Percentiles rank a stretch among this genome's conserved stretches.
Evolutionary conservation across 2,797 vertebrate genomes (phyloP).

Genomic region (Apogon talboti): DNA sequence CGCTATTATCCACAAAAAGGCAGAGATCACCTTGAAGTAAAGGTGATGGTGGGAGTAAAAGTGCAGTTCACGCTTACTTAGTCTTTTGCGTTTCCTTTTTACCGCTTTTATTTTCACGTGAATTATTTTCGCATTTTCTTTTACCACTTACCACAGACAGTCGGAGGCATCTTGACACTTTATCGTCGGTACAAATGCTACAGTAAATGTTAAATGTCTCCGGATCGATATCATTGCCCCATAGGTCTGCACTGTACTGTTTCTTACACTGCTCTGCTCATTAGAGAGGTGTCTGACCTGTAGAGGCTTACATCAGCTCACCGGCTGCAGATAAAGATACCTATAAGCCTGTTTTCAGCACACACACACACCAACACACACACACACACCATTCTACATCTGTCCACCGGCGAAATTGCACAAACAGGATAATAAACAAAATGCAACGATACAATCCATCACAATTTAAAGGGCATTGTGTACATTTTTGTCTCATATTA

Average conservation of each 20-base stretch:
- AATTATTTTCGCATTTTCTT: constrained; percentile 22
- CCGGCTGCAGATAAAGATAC: constrained; percentile 29
- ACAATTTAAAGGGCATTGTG: constrained; percentile 12
- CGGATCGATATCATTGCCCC: constrained; percentile 67
- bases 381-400: constrained; percentile 2
- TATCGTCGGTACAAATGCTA: constrained; percentile 45
- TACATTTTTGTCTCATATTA: constrained; percentile 30
- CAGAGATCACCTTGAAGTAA: constrained; percentile 56
- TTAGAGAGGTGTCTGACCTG: constrained; percentile 72
- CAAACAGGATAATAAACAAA: constrained; percentile 24
- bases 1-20: constrained; percentile 31
- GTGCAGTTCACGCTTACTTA: not conserved
- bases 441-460: constrained; percentile 14
- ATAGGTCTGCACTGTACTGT: constrained; percentile 33
- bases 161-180: constrained; percentile 52
- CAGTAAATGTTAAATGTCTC: constrained; percentile 74
- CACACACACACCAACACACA: constrained; percentile 8
- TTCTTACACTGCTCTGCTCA: constrained; percentile 56
- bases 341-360: constrained; percentile 12
- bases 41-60: constrained; percentile 25
- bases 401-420: constrained; percentile 3
- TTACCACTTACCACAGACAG: constrained; percentile 26
- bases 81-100: not conserved
- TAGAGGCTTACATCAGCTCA: constrained; percentile 48
- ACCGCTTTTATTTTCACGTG: constrained; percentile 16